These are phyloP conservation scores for Peribatodes rhomboidaria DNA, from an alignment of 2,888 invertebrate genomes.

Conservation along the genomic window DNA sequence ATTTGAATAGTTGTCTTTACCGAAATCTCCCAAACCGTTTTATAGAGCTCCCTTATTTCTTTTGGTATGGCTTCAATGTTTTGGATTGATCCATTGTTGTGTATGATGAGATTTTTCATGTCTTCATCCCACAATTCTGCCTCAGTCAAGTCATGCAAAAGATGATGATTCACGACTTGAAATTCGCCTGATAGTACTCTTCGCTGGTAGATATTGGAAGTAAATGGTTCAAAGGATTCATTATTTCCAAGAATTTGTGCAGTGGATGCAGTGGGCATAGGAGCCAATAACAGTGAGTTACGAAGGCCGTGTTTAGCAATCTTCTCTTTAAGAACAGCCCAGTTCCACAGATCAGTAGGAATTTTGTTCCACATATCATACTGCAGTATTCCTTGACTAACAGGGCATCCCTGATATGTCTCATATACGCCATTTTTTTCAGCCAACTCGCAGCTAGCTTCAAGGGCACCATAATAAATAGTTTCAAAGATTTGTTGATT, in stretches of 20 bases:
- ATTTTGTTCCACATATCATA: slow-evolving; percentile 99
- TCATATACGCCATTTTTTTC: slow-evolving; percentile 94
- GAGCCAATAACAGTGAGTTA: slow-evolving; percentile 97
- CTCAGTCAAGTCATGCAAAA: slow-evolving; percentile 97
- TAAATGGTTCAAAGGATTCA: slow-evolving; percentile 99
- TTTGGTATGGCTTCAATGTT: slow-evolving; percentile 94
- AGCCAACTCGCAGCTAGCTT: slow-evolving; percentile 98
- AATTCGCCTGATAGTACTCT: slow-evolving; percentile 98
- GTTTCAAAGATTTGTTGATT: slow-evolving; percentile 99
- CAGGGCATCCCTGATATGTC: slow-evolving; percentile 96
- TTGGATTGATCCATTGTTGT: slow-evolving; percentile 97
- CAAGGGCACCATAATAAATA: slow-evolving; percentile 98
- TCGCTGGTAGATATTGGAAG: slow-evolving; percentile 98
- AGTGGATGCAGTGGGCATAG: slow-evolving; percentile 99
- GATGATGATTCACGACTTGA: slow-evolving; percentile 98
- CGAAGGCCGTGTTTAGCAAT: slow-evolving; percentile 96
- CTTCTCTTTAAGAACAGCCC: slow-evolving; percentile 92
- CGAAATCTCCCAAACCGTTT: slow-evolving; percentile 99
- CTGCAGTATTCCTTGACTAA: slow-evolving; percentile 97
- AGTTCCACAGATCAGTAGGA: slow-evolving; percentile 96
- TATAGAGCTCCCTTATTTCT: slow-evolving; percentile 94
- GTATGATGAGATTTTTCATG: slow-evolving; percentile 97
- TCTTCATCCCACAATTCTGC: slow-evolving; percentile 96
- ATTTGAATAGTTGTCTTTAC: slow-evolving; percentile 97
- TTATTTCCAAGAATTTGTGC: slow-evolving; percentile 99